These are phyloP conservation scores for Macaca mulatta DNA, from an alignment of 2,113 vertebrate species.

Conservation along the genomic window DNA sequence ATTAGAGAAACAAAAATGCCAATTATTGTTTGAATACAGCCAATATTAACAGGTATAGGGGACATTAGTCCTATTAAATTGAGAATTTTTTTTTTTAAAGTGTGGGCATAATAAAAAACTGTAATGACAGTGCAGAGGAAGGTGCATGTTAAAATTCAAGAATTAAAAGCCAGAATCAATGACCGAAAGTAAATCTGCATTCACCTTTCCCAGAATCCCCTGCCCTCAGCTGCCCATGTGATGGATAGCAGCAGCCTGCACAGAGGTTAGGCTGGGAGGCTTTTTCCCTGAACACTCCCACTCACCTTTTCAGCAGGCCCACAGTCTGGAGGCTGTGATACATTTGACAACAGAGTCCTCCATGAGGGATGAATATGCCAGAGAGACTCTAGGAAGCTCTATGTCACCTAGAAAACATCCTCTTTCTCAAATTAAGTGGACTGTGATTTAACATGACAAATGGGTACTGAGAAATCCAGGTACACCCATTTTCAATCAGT, in stretches of 20 bases:
- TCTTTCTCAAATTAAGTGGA: slow-evolving; percentile 26
- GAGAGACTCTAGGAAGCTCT: background rate
- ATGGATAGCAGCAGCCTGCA: background rate
- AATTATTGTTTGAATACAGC: background rate
- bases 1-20: background rate
- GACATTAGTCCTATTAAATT: background rate
- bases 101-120: background rate
- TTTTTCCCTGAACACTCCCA: background rate
- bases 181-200: background rate
- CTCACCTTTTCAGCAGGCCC: background rate
- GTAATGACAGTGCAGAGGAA: background rate
- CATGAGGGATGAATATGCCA: slow-evolving; percentile 7
- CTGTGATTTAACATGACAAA: slow-evolving; percentile 38
- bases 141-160: background rate
- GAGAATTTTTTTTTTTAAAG: background rate
- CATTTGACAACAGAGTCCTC: background rate
- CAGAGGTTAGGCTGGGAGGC: background rate
- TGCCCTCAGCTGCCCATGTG: background rate
- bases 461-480: background rate
- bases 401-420: background rate
- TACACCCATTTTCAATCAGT: background rate
- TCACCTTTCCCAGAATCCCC: background rate
- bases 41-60: background rate
- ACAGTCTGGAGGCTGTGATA: background rate
- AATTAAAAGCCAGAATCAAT: background rate